Conservation (phyloP, 2,797 vertebrate genomes). For the Aselliscus stoliczkanus region DNA sequence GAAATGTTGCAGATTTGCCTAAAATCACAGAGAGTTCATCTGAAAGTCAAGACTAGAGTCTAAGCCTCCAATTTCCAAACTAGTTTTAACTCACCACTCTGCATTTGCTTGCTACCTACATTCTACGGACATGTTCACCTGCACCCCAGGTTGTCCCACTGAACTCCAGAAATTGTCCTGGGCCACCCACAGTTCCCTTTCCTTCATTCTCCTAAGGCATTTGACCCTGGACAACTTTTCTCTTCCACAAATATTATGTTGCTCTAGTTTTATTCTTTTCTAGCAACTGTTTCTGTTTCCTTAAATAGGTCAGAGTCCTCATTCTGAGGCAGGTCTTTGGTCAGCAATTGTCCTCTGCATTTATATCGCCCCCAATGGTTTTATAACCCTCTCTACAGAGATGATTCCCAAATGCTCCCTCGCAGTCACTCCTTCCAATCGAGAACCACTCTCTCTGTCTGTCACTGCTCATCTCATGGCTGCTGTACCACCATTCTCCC, state of each 20-base stretch:
- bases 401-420: background rate
- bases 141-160: background rate
- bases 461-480: background rate
- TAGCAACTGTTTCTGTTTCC: background rate
- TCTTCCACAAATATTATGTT: background rate
- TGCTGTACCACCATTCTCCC: background rate
- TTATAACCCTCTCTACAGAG: background rate
- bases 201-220: background rate
- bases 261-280: background rate
- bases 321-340: background rate
- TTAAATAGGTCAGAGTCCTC: background rate
- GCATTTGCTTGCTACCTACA: background rate
- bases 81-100: background rate
- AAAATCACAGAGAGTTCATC: background rate
- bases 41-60: background rate
- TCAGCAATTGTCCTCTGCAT: background rate
- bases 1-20: background rate
- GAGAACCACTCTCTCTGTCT: background rate
- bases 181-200: background rate
- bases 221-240: background rate
- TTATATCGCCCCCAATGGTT: background rate
- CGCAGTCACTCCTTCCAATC: background rate
- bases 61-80: background rate
- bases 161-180: background rate
- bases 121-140: background rate